Percentiles rank a stretch among this genome's conserved stretches.
Conservation (phyloP, 2,113 vertebrate species). For the Bubalus kerabau region DNA sequence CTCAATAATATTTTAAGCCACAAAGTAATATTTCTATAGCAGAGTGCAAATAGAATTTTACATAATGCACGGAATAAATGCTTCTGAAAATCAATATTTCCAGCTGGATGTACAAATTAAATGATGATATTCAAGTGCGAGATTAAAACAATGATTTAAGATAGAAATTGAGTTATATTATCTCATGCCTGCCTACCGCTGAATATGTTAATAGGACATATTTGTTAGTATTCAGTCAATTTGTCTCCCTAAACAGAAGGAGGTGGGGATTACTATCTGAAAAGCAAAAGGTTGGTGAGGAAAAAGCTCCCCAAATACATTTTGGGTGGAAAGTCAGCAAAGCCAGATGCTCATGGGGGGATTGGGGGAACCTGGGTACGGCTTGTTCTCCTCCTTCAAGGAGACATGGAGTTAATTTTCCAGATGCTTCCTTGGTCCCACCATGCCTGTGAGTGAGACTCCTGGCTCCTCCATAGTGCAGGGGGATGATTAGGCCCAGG, state of each 20-base stretch:
- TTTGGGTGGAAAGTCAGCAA: accelerated
- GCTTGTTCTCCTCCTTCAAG: background rate
- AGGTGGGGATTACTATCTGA: background rate
- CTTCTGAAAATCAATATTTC: conserved; percentile 53
- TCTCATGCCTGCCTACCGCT: conserved; percentile 20
- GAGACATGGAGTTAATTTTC: accelerated
- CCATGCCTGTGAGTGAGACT: too few species aligned
- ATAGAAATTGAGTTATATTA: conserved; percentile 29
- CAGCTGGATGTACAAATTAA: conserved; percentile 70
- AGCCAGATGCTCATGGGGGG: accelerated
- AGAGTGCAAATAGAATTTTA: conserved; percentile 53
- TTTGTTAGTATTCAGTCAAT: background rate
- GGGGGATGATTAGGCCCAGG: background rate
- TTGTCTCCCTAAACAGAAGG: background rate
- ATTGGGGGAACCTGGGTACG: accelerated
- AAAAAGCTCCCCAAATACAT: accelerated
- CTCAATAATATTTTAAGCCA: conserved; percentile 55
- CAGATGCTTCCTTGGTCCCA: background rate
- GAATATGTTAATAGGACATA: conserved; percentile 15
- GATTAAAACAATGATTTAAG: conserved; percentile 62
- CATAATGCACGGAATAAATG: conserved; percentile 55
- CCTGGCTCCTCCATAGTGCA: accelerated
- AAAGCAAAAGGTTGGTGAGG: background rate
- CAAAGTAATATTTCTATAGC: conserved; percentile 46
- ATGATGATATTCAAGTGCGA: conserved; percentile 56